Evolutionary conservation across 2,888 invertebrate species (phyloP).

Genomic region (Leptinotarsa rubiginosa): DNA sequence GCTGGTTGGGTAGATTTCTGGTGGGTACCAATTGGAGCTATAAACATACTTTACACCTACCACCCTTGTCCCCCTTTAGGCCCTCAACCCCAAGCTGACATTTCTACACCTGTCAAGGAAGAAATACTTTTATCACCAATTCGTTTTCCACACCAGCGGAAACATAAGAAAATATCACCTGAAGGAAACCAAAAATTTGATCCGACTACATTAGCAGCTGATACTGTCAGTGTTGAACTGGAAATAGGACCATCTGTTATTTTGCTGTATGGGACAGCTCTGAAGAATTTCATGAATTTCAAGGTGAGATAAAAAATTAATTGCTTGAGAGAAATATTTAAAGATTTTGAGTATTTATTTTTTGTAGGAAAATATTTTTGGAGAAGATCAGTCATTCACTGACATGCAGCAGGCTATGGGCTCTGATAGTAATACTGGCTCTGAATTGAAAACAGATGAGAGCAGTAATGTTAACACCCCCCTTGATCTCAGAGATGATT

Average conservation of each 20-base stretch:
- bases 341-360: not conserved
- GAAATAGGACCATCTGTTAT: constrained; percentile 95
- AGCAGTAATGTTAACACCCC: constrained; percentile 70
- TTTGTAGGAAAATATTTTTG: constrained; percentile 92
- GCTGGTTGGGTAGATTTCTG: constrained; percentile 96
- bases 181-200: constrained; percentile 84
- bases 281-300: constrained; percentile 89
- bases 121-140: constrained; percentile 92
- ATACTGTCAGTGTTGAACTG: constrained; percentile 90
- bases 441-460: constrained; percentile 74
- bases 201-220: constrained; percentile 85
- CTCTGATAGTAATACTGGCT: constrained; percentile 60
- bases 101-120: constrained; percentile 94
- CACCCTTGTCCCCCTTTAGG: constrained; percentile 92
- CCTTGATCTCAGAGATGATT: constrained; percentile 84
- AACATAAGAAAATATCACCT: constrained; percentile 61
- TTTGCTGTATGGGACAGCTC: constrained; percentile 90
- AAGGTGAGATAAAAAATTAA: constrained; percentile 68
- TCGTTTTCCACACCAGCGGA: constrained; percentile 80
- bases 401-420: constrained; percentile 81
- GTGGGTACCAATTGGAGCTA: constrained; percentile 93
- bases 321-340: not conserved
- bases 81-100: constrained; percentile 89
- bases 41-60: constrained; percentile 91
- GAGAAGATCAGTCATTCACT: constrained; percentile 93